Evolutionary conservation across 2,113 vertebrate species (phyloP).

Genomic region (Odontophorus gujanensis): DNA sequence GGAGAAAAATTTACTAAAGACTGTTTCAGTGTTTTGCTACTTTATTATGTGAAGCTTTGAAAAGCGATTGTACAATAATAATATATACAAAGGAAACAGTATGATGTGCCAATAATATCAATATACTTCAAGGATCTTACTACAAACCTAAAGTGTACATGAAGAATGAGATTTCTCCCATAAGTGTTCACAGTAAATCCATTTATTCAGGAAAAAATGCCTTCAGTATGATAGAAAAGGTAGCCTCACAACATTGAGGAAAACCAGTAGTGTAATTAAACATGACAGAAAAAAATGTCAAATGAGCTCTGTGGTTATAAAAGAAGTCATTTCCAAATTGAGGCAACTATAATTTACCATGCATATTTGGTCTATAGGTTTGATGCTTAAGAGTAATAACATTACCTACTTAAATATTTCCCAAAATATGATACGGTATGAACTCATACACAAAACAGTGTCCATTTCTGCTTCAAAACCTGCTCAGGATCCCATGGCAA

Average conservation of each 20-base stretch:
- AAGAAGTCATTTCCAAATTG: background rate
- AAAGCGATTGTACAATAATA: slow-evolving; percentile 45
- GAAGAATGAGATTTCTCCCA: slow-evolving; percentile 31
- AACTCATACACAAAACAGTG: background rate
- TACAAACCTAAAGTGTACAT: slow-evolving; percentile 17
- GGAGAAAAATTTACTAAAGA: slow-evolving; percentile 48
- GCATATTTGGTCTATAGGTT: background rate
- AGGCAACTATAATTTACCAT: background rate
- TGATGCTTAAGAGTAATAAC: background rate
- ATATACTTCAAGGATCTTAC: slow-evolving; percentile 41
- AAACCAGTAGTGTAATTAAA: background rate
- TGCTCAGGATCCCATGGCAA: background rate
- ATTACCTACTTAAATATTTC: background rate
- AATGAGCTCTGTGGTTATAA: background rate
- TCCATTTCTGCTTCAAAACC: background rate
- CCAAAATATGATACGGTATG: background rate
- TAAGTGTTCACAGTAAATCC: slow-evolving; percentile 30
- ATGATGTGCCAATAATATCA: background rate
- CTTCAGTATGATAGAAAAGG: background rate
- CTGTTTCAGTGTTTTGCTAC: slow-evolving; percentile 4
- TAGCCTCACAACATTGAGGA: background rate
- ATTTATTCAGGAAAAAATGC: slow-evolving; percentile 5
- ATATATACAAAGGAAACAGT: slow-evolving; percentile 6
- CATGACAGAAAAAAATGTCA: background rate
- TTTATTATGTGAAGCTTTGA: slow-evolving; percentile 43